These are phyloP conservation scores for Tethya wilhelma DNA, from an alignment of 37 sponge, comb jelly and placozoan genomes.

Conservation along the genomic window DNA sequence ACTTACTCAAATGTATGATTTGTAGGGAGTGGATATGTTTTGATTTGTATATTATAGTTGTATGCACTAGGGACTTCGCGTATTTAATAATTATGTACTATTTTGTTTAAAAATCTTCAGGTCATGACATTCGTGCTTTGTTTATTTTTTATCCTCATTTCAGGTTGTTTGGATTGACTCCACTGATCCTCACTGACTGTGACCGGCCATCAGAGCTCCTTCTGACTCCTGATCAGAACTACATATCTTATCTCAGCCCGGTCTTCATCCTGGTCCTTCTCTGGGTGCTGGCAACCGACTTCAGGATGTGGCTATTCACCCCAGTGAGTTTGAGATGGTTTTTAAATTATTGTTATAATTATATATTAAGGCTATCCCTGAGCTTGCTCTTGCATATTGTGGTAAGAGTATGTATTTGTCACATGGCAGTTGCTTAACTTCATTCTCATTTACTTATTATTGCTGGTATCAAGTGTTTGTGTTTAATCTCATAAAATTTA, in stretches of 20 bases:
- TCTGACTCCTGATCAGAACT: not conserved
- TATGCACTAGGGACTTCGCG: too few species aligned
- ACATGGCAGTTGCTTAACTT: too few species aligned
- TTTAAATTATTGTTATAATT: too few species aligned
- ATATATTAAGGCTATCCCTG: too few species aligned
- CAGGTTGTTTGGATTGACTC: conserved; percentile 75
- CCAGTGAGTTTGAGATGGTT: conserved; percentile 66
- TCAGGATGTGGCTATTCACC: conserved; percentile 60
- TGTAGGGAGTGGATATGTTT: not conserved
- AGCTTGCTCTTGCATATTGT: too few species aligned
- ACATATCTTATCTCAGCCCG: conserved; percentile 42
- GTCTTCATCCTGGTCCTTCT: conserved; percentile 47
- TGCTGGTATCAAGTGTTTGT: too few species aligned
- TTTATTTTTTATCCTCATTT: not conserved
- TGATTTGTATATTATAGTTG: not conserved
- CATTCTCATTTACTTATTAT: too few species aligned
- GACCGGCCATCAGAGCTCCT: conserved; percentile 38
- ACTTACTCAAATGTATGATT: too few species aligned
- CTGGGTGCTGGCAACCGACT: conserved; percentile 48
- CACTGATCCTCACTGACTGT: conserved; percentile 60
- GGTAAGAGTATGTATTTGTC: too few species aligned
- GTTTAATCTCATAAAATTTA: too few species aligned
- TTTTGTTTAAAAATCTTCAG: not conserved
- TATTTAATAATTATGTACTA: not conserved
- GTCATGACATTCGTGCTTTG: not conserved